Conservation (phyloP, 2,113 vertebrate species). For the Pan troglodytes region DNA sequence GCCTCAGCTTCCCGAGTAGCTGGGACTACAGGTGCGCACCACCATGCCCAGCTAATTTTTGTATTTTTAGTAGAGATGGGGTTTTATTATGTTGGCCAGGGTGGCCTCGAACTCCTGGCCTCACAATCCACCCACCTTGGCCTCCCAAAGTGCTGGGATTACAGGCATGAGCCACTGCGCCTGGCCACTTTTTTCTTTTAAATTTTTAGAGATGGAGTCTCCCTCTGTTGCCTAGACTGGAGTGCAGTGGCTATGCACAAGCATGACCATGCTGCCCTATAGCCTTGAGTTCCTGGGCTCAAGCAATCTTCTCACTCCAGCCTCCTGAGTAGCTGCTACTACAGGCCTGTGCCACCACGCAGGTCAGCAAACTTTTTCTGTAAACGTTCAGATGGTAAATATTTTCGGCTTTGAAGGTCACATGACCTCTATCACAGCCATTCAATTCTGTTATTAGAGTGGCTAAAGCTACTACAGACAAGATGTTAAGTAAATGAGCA, state of each 20-base stretch:
- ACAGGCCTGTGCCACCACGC: not conserved
- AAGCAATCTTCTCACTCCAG: not conserved
- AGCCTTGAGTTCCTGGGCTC: not conserved
- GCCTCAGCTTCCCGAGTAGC: too few species aligned
- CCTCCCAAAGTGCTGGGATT: too few species aligned
- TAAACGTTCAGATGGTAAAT: not conserved
- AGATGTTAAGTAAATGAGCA: not conserved
- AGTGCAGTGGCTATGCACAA: not conserved
- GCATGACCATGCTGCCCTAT: not conserved
- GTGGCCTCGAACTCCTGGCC: too few species aligned
- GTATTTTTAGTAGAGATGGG: too few species aligned
- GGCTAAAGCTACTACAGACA: not conserved
- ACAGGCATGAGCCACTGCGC: too few species aligned
- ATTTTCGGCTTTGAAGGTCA: conserved; percentile 11
- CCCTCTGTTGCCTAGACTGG: not conserved
- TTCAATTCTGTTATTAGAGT: not conserved
- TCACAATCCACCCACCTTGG: too few species aligned
- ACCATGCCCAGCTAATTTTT: too few species aligned
- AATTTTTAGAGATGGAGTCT: not conserved
- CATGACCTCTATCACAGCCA: not conserved
- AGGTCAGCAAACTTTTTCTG: not conserved
- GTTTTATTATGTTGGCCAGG: too few species aligned
- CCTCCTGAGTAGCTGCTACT: not conserved
- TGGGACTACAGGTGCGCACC: accelerated
- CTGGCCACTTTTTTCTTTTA: not conserved